Conservation (phyloP, 2,888 invertebrate genomes). For the Creontiades dilutus region DNA sequence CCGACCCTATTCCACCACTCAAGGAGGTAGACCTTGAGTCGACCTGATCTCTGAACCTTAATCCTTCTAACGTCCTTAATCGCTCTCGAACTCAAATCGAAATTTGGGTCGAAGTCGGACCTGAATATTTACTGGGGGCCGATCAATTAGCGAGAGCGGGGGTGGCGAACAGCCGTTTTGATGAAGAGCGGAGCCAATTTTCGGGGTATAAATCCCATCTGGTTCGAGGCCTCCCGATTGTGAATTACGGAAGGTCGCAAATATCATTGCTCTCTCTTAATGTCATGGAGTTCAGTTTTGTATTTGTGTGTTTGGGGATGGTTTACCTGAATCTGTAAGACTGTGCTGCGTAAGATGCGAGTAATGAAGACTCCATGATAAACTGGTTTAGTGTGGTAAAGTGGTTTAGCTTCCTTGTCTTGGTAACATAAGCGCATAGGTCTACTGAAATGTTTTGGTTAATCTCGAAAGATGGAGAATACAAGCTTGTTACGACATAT, state of each 20-base stretch:
- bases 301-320: conserved; percentile 18
- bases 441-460: too few relatives aligned
- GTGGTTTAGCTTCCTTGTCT: too few relatives aligned
- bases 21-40: conserved; percentile 44
- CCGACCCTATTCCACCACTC: conserved; percentile 20
- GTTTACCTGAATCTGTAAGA: too few relatives aligned
- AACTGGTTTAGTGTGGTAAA: too few relatives aligned
- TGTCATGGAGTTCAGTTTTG: neutral
- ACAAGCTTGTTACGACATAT: too few relatives aligned
- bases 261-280: neutral
- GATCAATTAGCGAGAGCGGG: conserved; percentile 38
- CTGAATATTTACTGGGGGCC: conserved; percentile 37
- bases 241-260: conserved; percentile 2
- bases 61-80: conserved; percentile 23
- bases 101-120: conserved; percentile 33
- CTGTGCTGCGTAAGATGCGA: too few relatives aligned
- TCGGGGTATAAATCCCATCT: neutral
- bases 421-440: too few relatives aligned
- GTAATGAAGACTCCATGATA: too few relatives aligned
- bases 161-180: neutral
- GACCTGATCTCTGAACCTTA: conserved; percentile 46
- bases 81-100: neutral
- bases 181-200: neutral
- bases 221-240: conserved; percentile 1
- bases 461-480: too few relatives aligned